Conservation (phyloP, 2,797 vertebrate genomes). For the Falco cherrug region DNA sequence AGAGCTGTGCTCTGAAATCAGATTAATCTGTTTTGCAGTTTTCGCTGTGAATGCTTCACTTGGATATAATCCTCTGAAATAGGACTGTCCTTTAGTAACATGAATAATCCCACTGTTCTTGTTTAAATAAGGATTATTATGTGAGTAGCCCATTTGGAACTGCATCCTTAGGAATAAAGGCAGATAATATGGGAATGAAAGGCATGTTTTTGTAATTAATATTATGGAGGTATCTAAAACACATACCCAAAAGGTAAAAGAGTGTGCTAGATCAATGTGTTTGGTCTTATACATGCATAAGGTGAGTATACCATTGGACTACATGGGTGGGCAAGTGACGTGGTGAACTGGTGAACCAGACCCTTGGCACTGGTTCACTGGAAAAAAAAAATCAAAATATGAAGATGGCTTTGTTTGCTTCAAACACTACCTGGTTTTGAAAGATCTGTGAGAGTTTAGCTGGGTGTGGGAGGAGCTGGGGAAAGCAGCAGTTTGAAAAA, state of each 20-base stretch:
- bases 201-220: background rate
- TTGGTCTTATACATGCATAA: accelerated
- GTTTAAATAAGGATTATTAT: background rate
- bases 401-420: background rate
- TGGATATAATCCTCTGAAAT: background rate
- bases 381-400: background rate
- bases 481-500: background rate
- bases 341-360: background rate
- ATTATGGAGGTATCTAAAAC: background rate
- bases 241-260: background rate
- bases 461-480: background rate
- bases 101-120: background rate
- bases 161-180: background rate
- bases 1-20: background rate
- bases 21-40: background rate
- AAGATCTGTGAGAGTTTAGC: background rate
- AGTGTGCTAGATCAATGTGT: background rate
- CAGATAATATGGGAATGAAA: background rate
- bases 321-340: background rate
- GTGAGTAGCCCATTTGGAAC: background rate
- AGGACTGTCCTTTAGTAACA: background rate
- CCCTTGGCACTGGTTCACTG: background rate
- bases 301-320: background rate
- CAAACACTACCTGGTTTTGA: background rate
- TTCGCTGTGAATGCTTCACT: background rate